Percentiles rank a stretch among this genome's conserved stretches.
Evolutionary conservation across 2,888 invertebrate species (phyloP).

Genomic region (Tholera decimalis): DNA sequence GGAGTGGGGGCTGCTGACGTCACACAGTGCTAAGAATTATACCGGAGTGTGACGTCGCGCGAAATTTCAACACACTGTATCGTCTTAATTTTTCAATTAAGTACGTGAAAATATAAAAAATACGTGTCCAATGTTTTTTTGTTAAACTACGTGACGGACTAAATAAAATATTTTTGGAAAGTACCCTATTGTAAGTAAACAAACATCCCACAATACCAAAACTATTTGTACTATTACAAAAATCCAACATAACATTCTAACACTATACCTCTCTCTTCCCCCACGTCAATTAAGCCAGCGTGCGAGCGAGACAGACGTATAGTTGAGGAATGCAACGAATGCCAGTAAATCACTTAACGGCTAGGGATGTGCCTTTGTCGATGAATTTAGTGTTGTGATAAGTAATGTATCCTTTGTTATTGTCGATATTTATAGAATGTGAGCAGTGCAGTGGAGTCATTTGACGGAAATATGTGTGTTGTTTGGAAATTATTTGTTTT

Average conservation of each 20-base stretch:
- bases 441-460: neutral
- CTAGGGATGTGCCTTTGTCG: constrained; percentile 58
- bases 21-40: too few relatives aligned
- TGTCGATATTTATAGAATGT: constrained; percentile 37
- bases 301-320: constrained; percentile 22
- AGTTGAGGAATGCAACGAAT: constrained; percentile 36
- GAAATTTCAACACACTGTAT: too few relatives aligned
- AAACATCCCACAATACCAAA: neutral
- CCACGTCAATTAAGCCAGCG: neutral
- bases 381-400: constrained; percentile 50
- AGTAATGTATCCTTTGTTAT: constrained; percentile 47
- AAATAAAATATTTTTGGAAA: too few relatives aligned
- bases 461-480: constrained; percentile 9
- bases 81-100: too few relatives aligned
- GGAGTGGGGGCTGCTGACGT: too few relatives aligned
- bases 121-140: too few relatives aligned
- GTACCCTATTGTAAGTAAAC: constrained; percentile 10
- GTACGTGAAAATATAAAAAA: too few relatives aligned
- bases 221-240: constrained; percentile 37
- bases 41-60: too few relatives aligned
- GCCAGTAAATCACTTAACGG: constrained; percentile 61
- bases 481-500: neutral
- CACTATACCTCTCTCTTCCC: constrained; percentile 14
- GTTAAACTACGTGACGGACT: too few relatives aligned
- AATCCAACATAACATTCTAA: constrained; percentile 21